These are phyloP conservation scores for Endotricha flammealis DNA, from an alignment of 2,888 invertebrate species.

Conservation along the genomic window DNA sequence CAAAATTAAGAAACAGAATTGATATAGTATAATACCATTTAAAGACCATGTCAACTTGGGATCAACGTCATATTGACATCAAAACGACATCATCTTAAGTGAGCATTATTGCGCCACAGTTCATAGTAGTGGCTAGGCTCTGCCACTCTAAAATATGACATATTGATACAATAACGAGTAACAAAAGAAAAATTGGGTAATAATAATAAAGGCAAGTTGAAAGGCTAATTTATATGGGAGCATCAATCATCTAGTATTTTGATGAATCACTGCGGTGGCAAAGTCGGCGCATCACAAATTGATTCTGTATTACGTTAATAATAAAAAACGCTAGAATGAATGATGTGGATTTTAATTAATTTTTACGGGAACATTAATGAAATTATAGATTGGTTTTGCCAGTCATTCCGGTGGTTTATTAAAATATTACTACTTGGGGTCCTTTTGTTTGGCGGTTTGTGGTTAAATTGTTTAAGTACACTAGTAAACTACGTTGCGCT, in stretches of 20 bases:
- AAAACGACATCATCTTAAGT: too few species aligned
- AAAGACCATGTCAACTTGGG: too few species aligned
- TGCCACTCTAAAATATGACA: not conserved
- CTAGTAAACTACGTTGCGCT: too few species aligned
- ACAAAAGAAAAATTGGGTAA: slow-evolving; percentile 6
- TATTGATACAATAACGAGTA: not conserved
- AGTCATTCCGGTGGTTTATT: not conserved
- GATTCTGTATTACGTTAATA: slow-evolving; percentile 4
- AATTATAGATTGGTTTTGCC: not conserved
- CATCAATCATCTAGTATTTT: slow-evolving; percentile 11
- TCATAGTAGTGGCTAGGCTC: too few species aligned
- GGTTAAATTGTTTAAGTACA: too few species aligned
- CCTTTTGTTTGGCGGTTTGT: too few species aligned
- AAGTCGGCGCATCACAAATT: slow-evolving; percentile 7
- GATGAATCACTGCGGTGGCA: slow-evolving; percentile 9
- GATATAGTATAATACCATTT: too few species aligned
- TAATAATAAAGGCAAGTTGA: slow-evolving; percentile 8
- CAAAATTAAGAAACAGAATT: too few species aligned
- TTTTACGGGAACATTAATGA: slow-evolving; percentile 5
- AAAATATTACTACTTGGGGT: too few species aligned
- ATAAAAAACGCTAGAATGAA: slow-evolving; percentile 3
- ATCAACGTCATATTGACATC: too few species aligned
- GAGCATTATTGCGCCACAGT: too few species aligned
- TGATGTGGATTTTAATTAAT: slow-evolving; percentile 4
- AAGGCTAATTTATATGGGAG: slow-evolving; percentile 9